These are phyloP conservation scores for Drosophila bocki DNA, from an alignment of 1,140 invertebrate genomes.

Conservation along the genomic window DNA sequence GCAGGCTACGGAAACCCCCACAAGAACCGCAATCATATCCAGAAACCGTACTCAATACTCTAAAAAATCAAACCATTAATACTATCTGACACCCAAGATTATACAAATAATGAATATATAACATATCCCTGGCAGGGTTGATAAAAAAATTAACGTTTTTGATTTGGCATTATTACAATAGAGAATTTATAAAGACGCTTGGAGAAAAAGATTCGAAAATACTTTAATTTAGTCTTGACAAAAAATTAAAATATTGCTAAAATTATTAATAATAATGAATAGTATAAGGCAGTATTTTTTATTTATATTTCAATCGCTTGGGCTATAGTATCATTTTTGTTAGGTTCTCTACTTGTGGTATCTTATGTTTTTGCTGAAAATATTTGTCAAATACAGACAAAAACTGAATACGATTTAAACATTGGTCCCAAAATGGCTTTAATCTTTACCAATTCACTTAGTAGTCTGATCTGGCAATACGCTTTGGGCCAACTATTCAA, in stretches of 20 bases:
- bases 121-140: neutral
- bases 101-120: neutral
- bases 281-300: too few relatives aligned
- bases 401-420: slow-evolving; percentile 1
- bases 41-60: slow-evolving; percentile 1
- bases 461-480: neutral
- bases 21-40: slow-evolving; percentile 12
- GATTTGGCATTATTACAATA: neutral
- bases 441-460: slow-evolving; percentile 1
- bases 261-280: too few relatives aligned
- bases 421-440: slow-evolving; percentile 8
- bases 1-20: neutral
- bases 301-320: neutral
- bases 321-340: neutral
- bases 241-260: too few relatives aligned
- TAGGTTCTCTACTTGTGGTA: neutral
- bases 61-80: too few relatives aligned
- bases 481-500: slow-evolving; percentile 18
- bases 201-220: too few relatives aligned
- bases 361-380: neutral
- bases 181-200: too few relatives aligned
- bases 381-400: neutral
- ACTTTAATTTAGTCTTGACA: too few relatives aligned
- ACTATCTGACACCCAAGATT: too few relatives aligned
- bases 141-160: neutral